Evolutionary conservation across 2,797 vertebrate species (phyloP).

Genomic region (Poecilia picta): DNA sequence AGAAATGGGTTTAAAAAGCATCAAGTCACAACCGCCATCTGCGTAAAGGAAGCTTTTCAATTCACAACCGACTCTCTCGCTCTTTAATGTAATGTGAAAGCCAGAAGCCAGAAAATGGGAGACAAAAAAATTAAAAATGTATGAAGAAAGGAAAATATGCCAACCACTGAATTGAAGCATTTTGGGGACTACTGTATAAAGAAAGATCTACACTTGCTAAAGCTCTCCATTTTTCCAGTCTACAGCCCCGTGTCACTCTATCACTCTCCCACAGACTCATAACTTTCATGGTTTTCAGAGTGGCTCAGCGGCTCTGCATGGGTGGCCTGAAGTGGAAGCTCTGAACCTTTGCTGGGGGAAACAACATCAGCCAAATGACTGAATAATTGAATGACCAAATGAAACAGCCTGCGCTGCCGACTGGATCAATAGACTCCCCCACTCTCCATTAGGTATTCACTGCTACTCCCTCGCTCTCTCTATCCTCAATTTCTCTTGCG

Average conservation of each 20-base stretch:
- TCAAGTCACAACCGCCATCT: slow-evolving; percentile 38
- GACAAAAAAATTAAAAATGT: slow-evolving; percentile 52
- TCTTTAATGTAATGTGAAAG: slow-evolving; percentile 28
- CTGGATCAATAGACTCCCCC: slow-evolving; percentile 68
- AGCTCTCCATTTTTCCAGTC: slow-evolving; percentile 50
- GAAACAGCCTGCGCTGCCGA: slow-evolving; percentile 62
- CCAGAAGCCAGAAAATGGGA: slow-evolving; percentile 32
- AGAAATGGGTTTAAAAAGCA: slow-evolving; percentile 27
- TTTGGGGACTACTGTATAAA: slow-evolving; percentile 47
- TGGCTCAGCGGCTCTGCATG: slow-evolving; percentile 20
- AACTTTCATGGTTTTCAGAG: slow-evolving; percentile 45
- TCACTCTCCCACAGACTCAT: slow-evolving; percentile 33
- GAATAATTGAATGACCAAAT: slow-evolving; percentile 77
- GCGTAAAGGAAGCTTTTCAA: slow-evolving; percentile 26
- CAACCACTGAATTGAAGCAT: slow-evolving; percentile 60
- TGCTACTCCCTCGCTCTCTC: slow-evolving; percentile 26
- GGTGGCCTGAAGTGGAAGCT: slow-evolving; percentile 40
- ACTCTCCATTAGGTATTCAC: slow-evolving; percentile 55
- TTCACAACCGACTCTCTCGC: slow-evolving; percentile 18
- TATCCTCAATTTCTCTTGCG: slow-evolving; percentile 29
- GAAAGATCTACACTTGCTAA: slow-evolving; percentile 45
- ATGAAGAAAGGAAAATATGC: slow-evolving; percentile 55
- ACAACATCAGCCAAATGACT: slow-evolving; percentile 73
- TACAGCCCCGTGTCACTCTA: slow-evolving; percentile 17
- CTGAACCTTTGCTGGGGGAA: slow-evolving; percentile 44